Evolutionary conservation across 2,888 invertebrate species (phyloP).

Genomic region (Pristionchus japonicus): DNA sequence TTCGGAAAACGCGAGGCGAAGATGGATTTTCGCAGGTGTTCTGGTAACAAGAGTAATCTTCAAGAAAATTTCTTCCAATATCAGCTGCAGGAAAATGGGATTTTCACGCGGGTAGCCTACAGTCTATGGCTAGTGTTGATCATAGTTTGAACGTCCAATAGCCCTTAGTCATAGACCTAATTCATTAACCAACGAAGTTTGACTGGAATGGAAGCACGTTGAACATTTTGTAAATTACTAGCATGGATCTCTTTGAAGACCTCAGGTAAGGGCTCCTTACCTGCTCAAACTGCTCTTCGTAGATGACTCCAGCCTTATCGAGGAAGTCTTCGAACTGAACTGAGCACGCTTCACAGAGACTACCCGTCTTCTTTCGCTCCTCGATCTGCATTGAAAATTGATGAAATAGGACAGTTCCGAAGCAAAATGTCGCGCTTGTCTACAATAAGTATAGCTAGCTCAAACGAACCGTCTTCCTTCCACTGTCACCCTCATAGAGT

Average conservation of each 20-base stretch:
- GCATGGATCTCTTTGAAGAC: no score
- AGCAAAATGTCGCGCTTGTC: no score
- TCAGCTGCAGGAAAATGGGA: neutral
- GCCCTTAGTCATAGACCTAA: no score
- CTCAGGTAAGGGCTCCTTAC: no score
- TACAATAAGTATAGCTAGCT: neutral
- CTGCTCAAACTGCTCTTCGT: constrained; percentile 68
- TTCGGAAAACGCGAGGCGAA: neutral
- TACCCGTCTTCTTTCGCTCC: constrained; percentile 65
- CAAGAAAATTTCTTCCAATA: neutral
- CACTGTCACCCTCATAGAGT: constrained; percentile 60
- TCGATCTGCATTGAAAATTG: constrained; percentile 22
- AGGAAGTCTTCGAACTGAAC: constrained; percentile 65
- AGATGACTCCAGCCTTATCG: constrained; percentile 62
- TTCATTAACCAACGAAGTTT: no score
- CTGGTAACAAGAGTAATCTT: no score
- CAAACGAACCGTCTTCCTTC: constrained; percentile 30
- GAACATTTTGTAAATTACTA: no score
- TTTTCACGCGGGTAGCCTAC: neutral
- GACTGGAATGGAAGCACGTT: no score
- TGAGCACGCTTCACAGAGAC: constrained; percentile 63
- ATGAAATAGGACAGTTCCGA: no score
- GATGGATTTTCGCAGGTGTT: no score
- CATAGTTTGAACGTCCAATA: no score
- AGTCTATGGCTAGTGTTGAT: neutral